Conservation (phyloP, 1,140 invertebrate species). For the Drosophila gunungcola region DNA sequence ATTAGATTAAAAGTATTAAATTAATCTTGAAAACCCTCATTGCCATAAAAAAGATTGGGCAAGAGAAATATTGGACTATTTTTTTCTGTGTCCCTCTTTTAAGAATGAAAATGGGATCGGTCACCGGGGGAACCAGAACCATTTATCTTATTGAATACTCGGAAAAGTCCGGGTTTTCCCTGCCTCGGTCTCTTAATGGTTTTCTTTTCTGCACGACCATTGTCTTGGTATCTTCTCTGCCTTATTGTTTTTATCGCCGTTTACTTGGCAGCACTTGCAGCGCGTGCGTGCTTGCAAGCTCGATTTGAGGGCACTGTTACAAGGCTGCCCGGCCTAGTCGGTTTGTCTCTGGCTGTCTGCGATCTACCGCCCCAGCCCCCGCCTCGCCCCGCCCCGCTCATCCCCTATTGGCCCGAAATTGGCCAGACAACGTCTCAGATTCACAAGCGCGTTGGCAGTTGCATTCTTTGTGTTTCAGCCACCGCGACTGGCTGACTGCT, state of each 20-base stretch:
- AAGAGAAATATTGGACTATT: neutral
- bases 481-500: constrained; percentile 14
- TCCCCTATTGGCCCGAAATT: constrained; percentile 38
- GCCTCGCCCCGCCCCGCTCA: neutral
- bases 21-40: neutral
- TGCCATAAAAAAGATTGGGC: no score
- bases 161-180: constrained; percentile 34
- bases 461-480: constrained; percentile 52
- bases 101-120: constrained; percentile 21
- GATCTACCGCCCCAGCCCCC: constrained; percentile 11
- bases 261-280: constrained; percentile 42
- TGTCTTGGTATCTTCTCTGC: constrained; percentile 21
- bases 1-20: no score
- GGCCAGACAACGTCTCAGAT: constrained; percentile 53
- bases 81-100: neutral
- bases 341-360: constrained; percentile 27
- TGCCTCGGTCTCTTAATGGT: constrained; percentile 23
- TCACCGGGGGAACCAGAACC: constrained; percentile 32
- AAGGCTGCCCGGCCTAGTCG: constrained; percentile 65
- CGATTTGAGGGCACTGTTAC: constrained; percentile 80
- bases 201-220: constrained; percentile 27
- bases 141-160: constrained; percentile 44
- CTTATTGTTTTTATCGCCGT: constrained; percentile 35
- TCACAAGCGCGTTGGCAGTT: constrained; percentile 66
- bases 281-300: constrained; percentile 67